Evolutionary conservation across 2,113 vertebrate species (phyloP), one percentile per base, ranked within the genome.

Genomic region (Saguinus midas): DNA sequence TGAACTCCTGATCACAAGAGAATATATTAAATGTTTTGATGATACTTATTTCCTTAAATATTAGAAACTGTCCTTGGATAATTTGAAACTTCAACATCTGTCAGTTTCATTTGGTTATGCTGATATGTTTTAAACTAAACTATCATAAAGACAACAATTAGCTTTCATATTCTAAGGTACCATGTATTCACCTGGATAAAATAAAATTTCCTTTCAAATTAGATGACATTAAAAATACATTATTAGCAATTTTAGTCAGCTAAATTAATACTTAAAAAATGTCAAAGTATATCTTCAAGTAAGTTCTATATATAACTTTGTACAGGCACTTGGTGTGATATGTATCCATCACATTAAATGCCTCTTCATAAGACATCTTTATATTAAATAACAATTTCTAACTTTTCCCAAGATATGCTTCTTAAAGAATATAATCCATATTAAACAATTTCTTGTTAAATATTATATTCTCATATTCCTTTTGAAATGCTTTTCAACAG

Each of bases 141-240:
- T 6, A 87, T 27, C 13, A 52, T 2, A 35, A 78, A 52, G 32
- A 72, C 11, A 82, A 27, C 7, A 82, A 45, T 21, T 58, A 48
- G 5, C 13, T 61, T 66, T 90, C 55, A 83, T 32, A 85, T 66
- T 90, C 43, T 43, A 94, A 94, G 50, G 58, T 29, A 37, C 1
- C 16, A 50, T 68, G 29, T 32, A 90, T 91, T 57, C 20, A 50
- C 13, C 66, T 73, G 21, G 17, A 25, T 85, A 75, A 79, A 84
- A 84, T 79, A 78, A 90, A 81, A 81, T 81, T 68, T 3, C 70
- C 18, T 89, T 84, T 92, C n/a, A 96, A 70, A 89, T 89, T 85
- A 94, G 7, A 17, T 50, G 7, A 52, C 35, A 66, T 7, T 85
- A 80, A 80, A 84, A 43, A n/a, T 55, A 85, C 29, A 5, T 37